Evolutionary conservation across 2,113 vertebrate genomes (phyloP).

Genomic region (Pseudopodoces humilis): DNA sequence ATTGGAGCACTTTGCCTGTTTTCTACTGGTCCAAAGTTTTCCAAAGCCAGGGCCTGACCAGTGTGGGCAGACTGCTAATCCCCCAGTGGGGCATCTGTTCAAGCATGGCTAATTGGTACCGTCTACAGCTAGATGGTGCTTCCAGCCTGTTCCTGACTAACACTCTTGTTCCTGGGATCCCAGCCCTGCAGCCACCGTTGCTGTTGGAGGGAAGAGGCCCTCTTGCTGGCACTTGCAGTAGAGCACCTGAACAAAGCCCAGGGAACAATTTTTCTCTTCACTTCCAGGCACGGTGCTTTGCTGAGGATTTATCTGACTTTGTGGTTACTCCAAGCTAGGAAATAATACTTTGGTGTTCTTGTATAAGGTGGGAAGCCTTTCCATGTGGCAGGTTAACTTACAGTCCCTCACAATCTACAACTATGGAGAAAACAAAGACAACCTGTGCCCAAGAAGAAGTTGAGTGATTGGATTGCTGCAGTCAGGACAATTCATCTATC

Average conservation of each 20-base stretch:
- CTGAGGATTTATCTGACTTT: background rate
- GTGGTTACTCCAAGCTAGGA: background rate
- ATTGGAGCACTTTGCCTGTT: background rate
- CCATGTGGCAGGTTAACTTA: background rate
- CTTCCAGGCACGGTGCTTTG: background rate
- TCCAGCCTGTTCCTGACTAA: background rate
- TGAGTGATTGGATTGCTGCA: background rate
- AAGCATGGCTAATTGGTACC: background rate
- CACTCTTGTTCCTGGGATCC: background rate
- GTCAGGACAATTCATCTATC: background rate
- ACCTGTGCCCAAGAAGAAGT: background rate
- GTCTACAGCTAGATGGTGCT: background rate
- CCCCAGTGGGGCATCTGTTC: background rate
- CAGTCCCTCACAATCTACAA: background rate
- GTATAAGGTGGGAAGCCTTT: background rate
- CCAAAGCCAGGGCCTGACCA: background rate
- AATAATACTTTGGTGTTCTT: background rate
- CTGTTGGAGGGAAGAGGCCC: background rate
- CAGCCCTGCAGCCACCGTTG: background rate
- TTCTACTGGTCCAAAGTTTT: background rate
- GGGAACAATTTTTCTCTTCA: background rate
- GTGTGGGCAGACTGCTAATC: background rate
- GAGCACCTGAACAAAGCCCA: background rate
- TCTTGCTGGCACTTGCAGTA: conserved; percentile 29
- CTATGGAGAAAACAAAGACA: background rate